Percentiles rank a stretch among this genome's conserved stretches.
These are phyloP conservation scores for Nasua narica DNA, from an alignment of 2,797 vertebrate species.

Conservation along the genomic window DNA sequence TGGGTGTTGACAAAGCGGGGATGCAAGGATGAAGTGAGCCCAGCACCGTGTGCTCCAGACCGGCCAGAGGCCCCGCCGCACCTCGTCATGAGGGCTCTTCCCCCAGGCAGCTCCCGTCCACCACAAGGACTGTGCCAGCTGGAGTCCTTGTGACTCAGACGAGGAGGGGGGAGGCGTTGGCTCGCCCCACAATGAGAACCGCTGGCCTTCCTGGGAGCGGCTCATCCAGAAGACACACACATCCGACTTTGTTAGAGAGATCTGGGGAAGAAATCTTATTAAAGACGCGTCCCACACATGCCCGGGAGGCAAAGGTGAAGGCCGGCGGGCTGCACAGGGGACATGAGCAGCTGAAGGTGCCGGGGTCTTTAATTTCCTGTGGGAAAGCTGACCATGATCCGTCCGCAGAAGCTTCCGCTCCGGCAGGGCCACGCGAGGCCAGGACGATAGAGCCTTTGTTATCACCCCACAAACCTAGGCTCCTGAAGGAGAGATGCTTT, in stretches of 20 bases:
- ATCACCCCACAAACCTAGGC: background rate
- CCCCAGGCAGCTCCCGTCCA: background rate
- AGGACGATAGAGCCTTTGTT: background rate
- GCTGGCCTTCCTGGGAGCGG: background rate
- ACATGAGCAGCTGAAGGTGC: background rate
- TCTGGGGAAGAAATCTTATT: conserved; percentile 43
- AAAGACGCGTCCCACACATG: conserved; percentile 10
- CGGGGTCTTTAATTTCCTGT: conserved; percentile 63
- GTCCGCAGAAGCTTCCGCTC: conserved; percentile 19
- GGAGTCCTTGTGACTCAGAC: background rate
- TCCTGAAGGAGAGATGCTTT: background rate
- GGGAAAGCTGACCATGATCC: conserved; percentile 46
- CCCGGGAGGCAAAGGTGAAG: background rate
- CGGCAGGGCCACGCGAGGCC: background rate
- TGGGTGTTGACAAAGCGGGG: too few relatives aligned
- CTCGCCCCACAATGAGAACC: background rate
- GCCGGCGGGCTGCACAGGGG: background rate
- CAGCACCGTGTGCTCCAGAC: background rate
- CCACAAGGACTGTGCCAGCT: background rate
- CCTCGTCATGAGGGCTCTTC: background rate
- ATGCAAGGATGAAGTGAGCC: background rate
- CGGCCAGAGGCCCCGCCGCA: background rate
- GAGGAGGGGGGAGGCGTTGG: background rate
- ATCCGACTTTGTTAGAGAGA: conserved; percentile 13
- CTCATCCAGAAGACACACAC: conserved; percentile 26